Evolutionary conservation across 2,797 vertebrate genomes (phyloP), one percentile per base, ranked within the genome.

Genomic region (Xyrichtys novacula): DNA sequence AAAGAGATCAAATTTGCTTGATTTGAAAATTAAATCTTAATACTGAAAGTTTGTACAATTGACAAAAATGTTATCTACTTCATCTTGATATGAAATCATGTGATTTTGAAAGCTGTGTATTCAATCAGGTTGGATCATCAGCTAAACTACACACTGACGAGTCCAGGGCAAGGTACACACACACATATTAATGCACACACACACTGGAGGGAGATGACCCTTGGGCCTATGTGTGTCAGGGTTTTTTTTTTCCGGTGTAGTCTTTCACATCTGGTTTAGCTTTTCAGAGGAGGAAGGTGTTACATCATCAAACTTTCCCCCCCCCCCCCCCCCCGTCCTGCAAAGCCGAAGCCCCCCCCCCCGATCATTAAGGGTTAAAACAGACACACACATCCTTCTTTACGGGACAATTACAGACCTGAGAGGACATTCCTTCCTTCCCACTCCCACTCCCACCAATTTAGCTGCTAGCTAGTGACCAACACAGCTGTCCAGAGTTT

Each of bases 181-280:
- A 82, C 47, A 25, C 36, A 12, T 14, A 12, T 14, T 20, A 29
- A 40, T 10, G 44, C 25, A 34, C 46, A 56, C 66, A 61, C 28
- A 54, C 70, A 60, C 19, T 16, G 1, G 4, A 39, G 50, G 58
- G 38, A 46, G 64, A 19, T 66, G 56, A 64, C 53, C 23, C 50
- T 31, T 34, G 29, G 58, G 48, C 26, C 15, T 57, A 17, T 71
- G 58, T 59, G 26, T 34, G 5, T 40, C 19, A 28, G 54, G n/a
- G n/a, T 25, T 43, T 10, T 7, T 53, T 62, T 43, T 63, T 61
- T 53, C 54, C 52, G 19, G 38, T n/a, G 23, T 20, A 6, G 29
- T 44, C 47, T 16, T 20, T 22, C 50, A 87, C 89, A 91, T 92
- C 90, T 93, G 92, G 65, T 88, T 88, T 80, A 14, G 49, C 53